Evolutionary conservation across 2,113 vertebrate genomes (phyloP), one percentile per base, ranked within the genome.

Genomic region (Epinephelus moara): DNA sequence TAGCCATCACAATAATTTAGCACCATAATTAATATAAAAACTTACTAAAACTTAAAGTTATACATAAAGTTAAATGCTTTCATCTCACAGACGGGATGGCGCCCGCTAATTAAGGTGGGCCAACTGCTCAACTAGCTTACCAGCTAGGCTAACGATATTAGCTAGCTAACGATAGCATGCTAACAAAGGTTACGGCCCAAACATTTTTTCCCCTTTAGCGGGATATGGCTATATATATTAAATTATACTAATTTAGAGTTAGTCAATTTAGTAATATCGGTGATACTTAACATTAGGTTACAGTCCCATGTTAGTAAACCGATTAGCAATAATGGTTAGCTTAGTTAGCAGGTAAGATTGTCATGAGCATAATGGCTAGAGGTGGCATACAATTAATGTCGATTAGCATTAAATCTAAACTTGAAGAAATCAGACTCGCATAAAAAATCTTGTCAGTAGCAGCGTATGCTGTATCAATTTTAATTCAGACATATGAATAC

Each of bases 11-110:
- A 60, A 23, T 12, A 45, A 45, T 10, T 45, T 10, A 12, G 8
- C 3, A 17, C 5, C 15, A 49, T 49, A 49, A 14, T 17, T 49
- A 14, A 49, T 10, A 11, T 15, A 45, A 7, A 30, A 10, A 45
- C 9, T 42, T 42, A 2, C 40, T 42, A 42, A 42, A 42, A 1
- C 7, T 12, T 37, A 37, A 37, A 37, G 6, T 13, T 14, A 13
- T 1, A 15, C 14, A 49, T 15, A 49, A 19, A 3, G 15, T 59
- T 40, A 8, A 19, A 14, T 21, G 6, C 1, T 19, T 49, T 30
- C n/a, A 40, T 57, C 13, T 6, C 1, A 5, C n/a, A 60, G 23
- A 57, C 49, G 55, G 19, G 10, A 82, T 75, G 80, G 84, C 75
- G 52, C 18, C 27, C 52, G 21, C 14, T 52, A 11, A 47, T 60